These are phyloP conservation scores for Ecdyonurus torrentis DNA, from an alignment of 2,888 invertebrate genomes.

Conservation along the genomic window DNA sequence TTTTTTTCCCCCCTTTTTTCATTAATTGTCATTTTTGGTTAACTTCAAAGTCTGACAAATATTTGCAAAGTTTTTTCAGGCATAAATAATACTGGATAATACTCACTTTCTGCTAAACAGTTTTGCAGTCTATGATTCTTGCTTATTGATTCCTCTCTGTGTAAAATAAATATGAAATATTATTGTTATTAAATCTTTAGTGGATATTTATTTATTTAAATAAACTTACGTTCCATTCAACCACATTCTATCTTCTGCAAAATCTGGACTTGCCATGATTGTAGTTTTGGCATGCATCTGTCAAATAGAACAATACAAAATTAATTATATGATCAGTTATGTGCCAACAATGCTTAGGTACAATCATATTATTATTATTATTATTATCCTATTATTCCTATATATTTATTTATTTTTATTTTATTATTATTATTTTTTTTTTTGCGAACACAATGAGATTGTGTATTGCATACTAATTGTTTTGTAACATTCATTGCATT, in stretches of 20 bases:
- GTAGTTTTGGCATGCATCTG: constrained; percentile 85
- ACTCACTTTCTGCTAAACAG: constrained; percentile 54
- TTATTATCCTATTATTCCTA: too few relatives aligned
- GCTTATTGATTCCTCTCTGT: constrained; percentile 53
- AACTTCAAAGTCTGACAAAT: too few relatives aligned
- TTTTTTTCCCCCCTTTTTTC: too few relatives aligned
- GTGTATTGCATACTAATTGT: too few relatives aligned
- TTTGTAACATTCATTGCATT: too few relatives aligned
- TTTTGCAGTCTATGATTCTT: constrained; percentile 57
- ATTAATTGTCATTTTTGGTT: too few relatives aligned
- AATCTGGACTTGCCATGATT: constrained; percentile 51
- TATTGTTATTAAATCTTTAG: constrained; percentile 1
- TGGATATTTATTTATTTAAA: neutral
- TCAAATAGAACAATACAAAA: constrained; percentile 17
- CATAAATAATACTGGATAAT: constrained; percentile 5
- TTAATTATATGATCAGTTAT: too few relatives aligned
- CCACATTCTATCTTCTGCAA: constrained; percentile 68
- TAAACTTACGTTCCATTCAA: constrained; percentile 55
- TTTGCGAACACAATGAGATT: too few relatives aligned
- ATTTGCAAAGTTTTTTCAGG: too few relatives aligned
- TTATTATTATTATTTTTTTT: too few relatives aligned
- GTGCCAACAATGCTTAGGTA: neutral
- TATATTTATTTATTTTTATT: too few relatives aligned
- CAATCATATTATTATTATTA: neutral
- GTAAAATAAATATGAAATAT: too few relatives aligned